Percentiles rank a stretch among this genome's conserved stretches.
These are phyloP conservation scores for Onychomys torridus DNA, from an alignment of 2,797 vertebrate species.

Conservation along the genomic window DNA sequence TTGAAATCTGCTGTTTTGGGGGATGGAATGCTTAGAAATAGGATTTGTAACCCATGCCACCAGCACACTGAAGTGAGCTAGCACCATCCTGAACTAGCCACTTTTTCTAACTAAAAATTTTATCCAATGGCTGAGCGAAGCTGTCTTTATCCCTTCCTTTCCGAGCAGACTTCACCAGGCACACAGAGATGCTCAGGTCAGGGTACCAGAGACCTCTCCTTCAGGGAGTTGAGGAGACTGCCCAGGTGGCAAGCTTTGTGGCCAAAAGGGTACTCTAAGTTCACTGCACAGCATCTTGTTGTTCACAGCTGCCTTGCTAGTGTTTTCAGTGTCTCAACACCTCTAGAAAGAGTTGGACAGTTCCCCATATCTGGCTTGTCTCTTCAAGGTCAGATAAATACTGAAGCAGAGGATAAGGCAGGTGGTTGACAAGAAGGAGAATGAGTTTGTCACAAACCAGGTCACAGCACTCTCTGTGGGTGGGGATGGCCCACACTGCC, in stretches of 20 bases:
- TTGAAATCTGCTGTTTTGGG: not conserved
- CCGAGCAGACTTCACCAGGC: not conserved
- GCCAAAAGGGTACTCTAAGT: not conserved
- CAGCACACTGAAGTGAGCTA: not conserved
- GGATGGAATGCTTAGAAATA: conserved; percentile 43
- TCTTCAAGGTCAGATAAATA: conserved; percentile 65
- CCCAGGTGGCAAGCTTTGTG: not conserved
- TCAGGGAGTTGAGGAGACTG: not conserved
- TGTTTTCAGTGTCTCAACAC: conserved; percentile 21
- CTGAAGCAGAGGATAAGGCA: not conserved
- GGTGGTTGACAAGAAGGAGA: not conserved
- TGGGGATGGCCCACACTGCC: not conserved
- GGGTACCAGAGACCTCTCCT: not conserved
- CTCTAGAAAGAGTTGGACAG: conserved; percentile 44
- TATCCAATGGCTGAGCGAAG: not conserved
- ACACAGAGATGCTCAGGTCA: not conserved
- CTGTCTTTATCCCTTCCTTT: not conserved
- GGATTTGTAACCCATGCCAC: not conserved
- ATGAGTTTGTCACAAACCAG: not conserved
- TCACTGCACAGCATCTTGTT: not conserved
- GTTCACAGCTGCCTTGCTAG: not conserved
- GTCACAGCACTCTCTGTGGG: not conserved
- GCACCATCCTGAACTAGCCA: not conserved
- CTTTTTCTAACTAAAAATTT: conserved; percentile 6
- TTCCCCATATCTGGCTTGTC: conserved; percentile 36